phyloP scores from a whole-genome alignment of 2,888 invertebrate species.

The Cancer borealis region DNA sequence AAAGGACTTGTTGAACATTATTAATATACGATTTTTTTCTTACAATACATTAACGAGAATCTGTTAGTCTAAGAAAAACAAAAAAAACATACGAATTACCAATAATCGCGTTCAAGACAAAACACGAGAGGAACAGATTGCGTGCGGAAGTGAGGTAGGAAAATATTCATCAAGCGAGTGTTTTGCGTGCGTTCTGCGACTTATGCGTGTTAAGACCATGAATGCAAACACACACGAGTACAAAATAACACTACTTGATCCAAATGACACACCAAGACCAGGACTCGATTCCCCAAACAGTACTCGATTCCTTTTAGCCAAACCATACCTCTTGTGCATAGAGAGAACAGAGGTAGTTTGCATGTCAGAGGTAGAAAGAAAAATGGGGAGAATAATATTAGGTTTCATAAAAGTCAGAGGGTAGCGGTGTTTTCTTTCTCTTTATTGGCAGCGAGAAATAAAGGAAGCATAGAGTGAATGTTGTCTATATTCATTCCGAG shows the following conservation, averaged over 20 bases:
- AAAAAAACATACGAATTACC: background rate
- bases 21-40: no score
- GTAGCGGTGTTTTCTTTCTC: background rate
- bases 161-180: background rate
- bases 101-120: background rate
- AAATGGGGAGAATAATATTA: background rate
- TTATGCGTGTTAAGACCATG: background rate
- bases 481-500: background rate
- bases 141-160: background rate
- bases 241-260: slow-evolving; percentile 11
- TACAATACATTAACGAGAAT: no score
- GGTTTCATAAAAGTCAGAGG: background rate
- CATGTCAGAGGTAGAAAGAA: background rate
- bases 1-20: no score
- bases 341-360: background rate
- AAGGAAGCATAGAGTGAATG: background rate
- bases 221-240: background rate
- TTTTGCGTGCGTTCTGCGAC: background rate
- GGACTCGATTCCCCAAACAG: background rate
- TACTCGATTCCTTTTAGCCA: background rate
- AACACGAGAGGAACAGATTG: background rate
- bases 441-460: background rate
- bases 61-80: background rate
- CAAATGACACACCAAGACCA: background rate
- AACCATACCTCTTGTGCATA: background rate